phyloP scores from a whole-genome alignment of 2,113 vertebrate genomes.

The Geococcyx californianus region DNA sequence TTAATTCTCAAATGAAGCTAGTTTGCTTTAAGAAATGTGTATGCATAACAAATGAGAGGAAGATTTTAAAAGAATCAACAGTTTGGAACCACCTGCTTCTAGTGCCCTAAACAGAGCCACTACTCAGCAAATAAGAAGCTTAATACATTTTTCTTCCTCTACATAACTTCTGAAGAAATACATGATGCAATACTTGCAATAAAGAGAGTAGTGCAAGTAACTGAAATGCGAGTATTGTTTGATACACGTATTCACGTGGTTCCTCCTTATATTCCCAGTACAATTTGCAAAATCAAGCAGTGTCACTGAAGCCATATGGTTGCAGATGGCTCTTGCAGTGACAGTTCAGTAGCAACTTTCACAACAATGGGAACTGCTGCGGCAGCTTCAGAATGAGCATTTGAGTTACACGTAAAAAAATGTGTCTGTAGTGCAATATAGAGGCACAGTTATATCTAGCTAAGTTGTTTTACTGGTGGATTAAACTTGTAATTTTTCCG shows the following conservation, averaged over 20 bases:
- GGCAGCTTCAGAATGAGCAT: not conserved
- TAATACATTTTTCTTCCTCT: not conserved
- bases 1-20: not conserved
- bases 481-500: not conserved
- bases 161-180: not conserved
- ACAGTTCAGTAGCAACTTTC: not conserved
- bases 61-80: not conserved
- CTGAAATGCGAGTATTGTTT: not conserved
- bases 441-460: not conserved
- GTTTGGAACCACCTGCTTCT: not conserved
- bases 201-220: not conserved
- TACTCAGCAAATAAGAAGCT: not conserved
- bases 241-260: not conserved
- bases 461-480: not conserved
- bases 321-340: not conserved
- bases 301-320: not conserved
- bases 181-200: not conserved
- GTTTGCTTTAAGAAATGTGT: not conserved
- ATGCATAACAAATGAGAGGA: not conserved
- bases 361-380: not conserved
- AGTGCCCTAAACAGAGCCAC: not conserved
- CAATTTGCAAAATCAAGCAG: not conserved
- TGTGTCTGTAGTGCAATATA: not conserved
- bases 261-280: not conserved
- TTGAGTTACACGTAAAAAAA: not conserved